Percentiles rank a stretch among this genome's conserved stretches.
phyloP scores from a whole-genome alignment of 2,113 vertebrate species.

The Urocitellus parryii region DNA sequence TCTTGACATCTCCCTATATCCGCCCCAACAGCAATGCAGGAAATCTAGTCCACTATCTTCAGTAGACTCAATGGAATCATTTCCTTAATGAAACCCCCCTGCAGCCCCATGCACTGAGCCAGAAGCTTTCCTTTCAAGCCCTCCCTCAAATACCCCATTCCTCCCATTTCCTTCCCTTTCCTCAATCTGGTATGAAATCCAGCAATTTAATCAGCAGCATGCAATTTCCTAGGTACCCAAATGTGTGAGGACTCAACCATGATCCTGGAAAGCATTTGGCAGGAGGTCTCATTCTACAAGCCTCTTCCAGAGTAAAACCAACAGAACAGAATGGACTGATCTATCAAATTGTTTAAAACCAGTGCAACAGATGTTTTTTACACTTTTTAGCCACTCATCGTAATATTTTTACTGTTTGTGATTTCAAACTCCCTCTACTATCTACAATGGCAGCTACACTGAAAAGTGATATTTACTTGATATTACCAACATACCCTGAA shows the following conservation, averaged over 20 bases:
- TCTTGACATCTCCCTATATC: conserved; percentile 69
- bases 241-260: conserved; percentile 45
- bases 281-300: conserved; percentile 56
- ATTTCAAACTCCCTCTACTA: background rate
- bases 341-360: conserved; percentile 58
- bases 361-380: conserved; percentile 55
- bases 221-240: conserved; percentile 77
- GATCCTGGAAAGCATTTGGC: conserved; percentile 76
- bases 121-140: conserved; percentile 68
- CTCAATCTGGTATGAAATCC: conserved; percentile 62
- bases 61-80: conserved; percentile 68
- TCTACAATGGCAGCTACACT: background rate
- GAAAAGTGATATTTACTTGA: background rate
- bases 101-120: conserved; percentile 7
- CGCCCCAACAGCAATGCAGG: conserved; percentile 70
- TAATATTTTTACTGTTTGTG: background rate
- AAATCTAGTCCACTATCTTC: conserved; percentile 70
- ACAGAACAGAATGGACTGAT: background rate
- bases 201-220: conserved; percentile 66
- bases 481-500: background rate
- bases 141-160: conserved; percentile 72
- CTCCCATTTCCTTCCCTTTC: conserved; percentile 82
- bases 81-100: conserved; percentile 78
- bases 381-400: background rate
- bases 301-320: background rate